Conservation (phyloP, 2,888 invertebrate species). For the Melieria crassipennis region DNA sequence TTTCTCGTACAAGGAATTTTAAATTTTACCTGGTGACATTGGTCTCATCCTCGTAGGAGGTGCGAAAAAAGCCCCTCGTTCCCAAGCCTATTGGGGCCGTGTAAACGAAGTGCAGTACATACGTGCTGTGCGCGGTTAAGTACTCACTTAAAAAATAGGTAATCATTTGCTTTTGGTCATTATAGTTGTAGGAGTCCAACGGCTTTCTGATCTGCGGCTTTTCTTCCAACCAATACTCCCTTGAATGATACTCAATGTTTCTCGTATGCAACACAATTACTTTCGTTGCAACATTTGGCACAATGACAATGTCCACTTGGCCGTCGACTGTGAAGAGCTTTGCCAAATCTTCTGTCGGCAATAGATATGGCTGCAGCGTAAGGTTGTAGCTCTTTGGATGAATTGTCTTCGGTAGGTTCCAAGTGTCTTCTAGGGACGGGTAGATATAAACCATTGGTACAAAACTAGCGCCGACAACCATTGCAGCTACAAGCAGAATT, state of each 20-base stretch:
- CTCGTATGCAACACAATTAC: slow-evolving; percentile 68
- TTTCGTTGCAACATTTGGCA: slow-evolving; percentile 61
- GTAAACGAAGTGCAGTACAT: slow-evolving; percentile 67
- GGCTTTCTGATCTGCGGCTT: slow-evolving; percentile 44
- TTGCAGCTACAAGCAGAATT: no score
- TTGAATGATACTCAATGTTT: slow-evolving; percentile 55
- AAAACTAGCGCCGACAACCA: no score
- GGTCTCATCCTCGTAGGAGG: slow-evolving; percentile 61
- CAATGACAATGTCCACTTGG: slow-evolving; percentile 66
- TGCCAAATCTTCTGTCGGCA: slow-evolving; percentile 58
- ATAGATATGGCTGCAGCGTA: slow-evolving; percentile 66
- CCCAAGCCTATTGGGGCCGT: slow-evolving; percentile 68
- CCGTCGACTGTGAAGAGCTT: slow-evolving; percentile 62
- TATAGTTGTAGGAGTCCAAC: slow-evolving; percentile 39
- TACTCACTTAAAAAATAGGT: slow-evolving; percentile 61
- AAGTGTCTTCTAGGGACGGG: no score
- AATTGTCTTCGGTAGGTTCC: slow-evolving; percentile 56
- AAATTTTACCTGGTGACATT: slow-evolving; percentile 56
- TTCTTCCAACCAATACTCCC: slow-evolving; percentile 48
- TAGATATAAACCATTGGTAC: no score
- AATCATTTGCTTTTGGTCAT: slow-evolving; percentile 63
- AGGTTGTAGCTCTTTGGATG: slow-evolving; percentile 69
- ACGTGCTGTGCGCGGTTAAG: slow-evolving; percentile 58
- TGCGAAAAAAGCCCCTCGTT: slow-evolving; percentile 68
- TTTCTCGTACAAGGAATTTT: no score